Base-by-base conservation (phyloP, 2,888 invertebrate species). In the Nomada fabriciana region DNA sequence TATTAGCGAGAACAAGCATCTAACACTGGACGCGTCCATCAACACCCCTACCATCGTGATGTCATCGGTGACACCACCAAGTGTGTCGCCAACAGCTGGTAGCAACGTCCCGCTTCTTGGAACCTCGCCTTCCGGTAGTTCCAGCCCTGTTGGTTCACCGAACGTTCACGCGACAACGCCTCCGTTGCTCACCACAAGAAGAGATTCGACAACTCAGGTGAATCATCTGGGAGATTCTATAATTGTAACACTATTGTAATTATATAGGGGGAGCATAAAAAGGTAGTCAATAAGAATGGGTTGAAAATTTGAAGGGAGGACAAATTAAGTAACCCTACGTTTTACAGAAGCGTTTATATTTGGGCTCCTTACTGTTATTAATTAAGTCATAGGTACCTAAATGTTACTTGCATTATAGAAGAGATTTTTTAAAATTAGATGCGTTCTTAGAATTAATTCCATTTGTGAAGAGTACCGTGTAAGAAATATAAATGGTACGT, bases 171-270 rank as follows among this genome's bases (percentile, higher is more conserved):
- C 95, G 7, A 94, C 95, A 1, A 94, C 94, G 7, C 95, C 95
- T 91, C 95, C 95, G 7, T 86, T 95, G 50, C 88, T 95, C 18
- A 85, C 94, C 2, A 95, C 95, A 0, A 94, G 97, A 42, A 95
- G 98, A 76, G 98, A 98, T 91, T 98, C 98, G 0, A 98, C 97
- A 2, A 98, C 98, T 0, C 98, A 98, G 94, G 98, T 98, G 90
- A 60, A 55, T n/a, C 52, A 29, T 11, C 11, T 18, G 4, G 3
- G 29, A 7, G 20, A 42, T 11, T 61, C n/a, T 47, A 13, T 15
- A 15, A 4, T 36, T 42, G 4, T n/a, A 53, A 53, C 1, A 42
- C 2, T 60, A 7, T 10, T 59, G 18, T 13, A 5, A 59, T 59
- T 59, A 18, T 36, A 36, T 36, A 36, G 36, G 36, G 36, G 7